phyloP scores from a whole-genome alignment of 2,113 vertebrate genomes.

The Microtus ochrogaster region DNA sequence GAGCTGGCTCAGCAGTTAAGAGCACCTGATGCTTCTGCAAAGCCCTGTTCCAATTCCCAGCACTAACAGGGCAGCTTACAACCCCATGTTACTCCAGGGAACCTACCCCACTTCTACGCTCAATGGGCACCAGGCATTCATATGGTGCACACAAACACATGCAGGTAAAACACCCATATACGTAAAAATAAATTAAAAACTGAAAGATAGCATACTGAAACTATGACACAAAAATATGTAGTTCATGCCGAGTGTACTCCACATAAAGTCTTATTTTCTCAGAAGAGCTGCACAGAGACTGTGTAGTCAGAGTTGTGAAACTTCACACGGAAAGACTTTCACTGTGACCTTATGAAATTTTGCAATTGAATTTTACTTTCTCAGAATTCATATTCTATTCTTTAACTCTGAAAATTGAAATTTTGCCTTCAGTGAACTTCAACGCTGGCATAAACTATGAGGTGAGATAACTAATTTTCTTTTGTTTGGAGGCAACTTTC shows the following conservation, averaged over 20 bases:
- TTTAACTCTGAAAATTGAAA: background rate
- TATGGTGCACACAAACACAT: background rate
- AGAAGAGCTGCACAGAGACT: background rate
- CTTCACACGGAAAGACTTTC: background rate
- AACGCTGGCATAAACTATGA: background rate
- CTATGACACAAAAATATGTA: background rate
- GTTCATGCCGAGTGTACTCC: background rate
- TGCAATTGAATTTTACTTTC: background rate
- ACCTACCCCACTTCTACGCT: background rate
- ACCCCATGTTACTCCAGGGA: background rate
- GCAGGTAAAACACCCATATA: background rate
- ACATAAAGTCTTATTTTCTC: background rate
- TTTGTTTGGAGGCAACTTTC: background rate
- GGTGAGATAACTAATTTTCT: background rate
- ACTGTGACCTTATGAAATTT: background rate
- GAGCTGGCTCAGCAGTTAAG: background rate
- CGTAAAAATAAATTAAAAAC: background rate
- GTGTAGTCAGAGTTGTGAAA: background rate
- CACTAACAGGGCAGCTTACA: background rate
- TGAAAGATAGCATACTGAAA: background rate
- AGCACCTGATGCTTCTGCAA: background rate
- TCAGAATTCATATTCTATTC: background rate
- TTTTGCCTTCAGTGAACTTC: background rate
- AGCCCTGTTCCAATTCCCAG: background rate
- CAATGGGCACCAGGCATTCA: no score